Conservation (phyloP, 2,888 invertebrate species). For the Ecliptopera silaceata region DNA sequence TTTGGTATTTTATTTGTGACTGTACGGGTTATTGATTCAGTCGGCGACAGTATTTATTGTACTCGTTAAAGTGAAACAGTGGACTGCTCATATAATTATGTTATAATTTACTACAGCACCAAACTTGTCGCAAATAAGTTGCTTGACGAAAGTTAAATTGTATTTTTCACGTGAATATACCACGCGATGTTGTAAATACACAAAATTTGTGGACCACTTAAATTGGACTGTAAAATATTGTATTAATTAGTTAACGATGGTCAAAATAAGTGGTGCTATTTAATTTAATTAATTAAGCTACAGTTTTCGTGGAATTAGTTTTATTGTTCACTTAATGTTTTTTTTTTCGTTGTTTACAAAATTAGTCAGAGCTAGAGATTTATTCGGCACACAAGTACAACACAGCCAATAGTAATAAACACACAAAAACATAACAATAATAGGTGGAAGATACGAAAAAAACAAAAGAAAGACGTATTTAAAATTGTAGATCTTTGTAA, state of each 20-base stretch:
- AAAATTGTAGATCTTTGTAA: no score
- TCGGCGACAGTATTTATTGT: slow-evolving; percentile 51
- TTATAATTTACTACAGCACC: slow-evolving; percentile 65
- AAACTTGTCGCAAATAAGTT: slow-evolving; percentile 70
- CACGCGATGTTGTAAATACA: slow-evolving; percentile 70
- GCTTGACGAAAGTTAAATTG: slow-evolving; percentile 66
- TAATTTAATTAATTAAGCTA: slow-evolving; percentile 11
- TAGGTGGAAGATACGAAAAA: no score
- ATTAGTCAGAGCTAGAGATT: no score
- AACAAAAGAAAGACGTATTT: no score
- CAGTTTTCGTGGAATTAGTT: background rate
- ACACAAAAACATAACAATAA: no score
- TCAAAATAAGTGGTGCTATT: slow-evolving; percentile 27
- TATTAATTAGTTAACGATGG: slow-evolving; percentile 45
- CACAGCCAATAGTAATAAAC: no score
- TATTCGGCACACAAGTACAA: no score
- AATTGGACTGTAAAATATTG: slow-evolving; percentile 47
- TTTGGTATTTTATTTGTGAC: slow-evolving; percentile 28
- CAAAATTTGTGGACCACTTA: slow-evolving; percentile 61
- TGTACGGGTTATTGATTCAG: slow-evolving; percentile 45
- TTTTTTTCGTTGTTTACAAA: no score
- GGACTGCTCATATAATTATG: slow-evolving; percentile 66
- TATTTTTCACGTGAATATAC: slow-evolving; percentile 58
- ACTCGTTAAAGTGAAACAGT: slow-evolving; percentile 62
- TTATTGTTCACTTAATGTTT: no score